phyloP scores from a whole-genome alignment of 1,140 invertebrate species.

The Eufriesea mexicana region DNA sequence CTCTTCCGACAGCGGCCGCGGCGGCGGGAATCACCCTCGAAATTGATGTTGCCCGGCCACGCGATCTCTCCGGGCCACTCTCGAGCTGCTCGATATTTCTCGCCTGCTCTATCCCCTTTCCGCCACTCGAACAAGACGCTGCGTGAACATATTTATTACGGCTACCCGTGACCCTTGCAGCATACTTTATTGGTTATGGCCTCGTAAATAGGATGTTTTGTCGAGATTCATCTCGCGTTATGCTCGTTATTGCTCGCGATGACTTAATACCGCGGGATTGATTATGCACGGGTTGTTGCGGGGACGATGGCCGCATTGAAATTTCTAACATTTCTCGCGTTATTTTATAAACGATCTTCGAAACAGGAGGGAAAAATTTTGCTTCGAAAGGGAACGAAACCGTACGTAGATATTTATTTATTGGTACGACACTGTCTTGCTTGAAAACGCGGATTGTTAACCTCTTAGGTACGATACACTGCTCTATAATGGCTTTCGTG shows the following conservation, averaged over 20 bases:
- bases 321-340: background rate
- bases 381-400: too few relatives aligned
- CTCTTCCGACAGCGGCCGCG: too few relatives aligned
- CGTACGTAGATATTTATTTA: too few relatives aligned
- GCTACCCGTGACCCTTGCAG: conserved; percentile 4
- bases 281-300: background rate
- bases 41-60: conserved; percentile 60
- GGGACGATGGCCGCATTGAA: background rate
- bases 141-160: conserved; percentile 17
- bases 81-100: conserved; percentile 53
- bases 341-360: too few relatives aligned
- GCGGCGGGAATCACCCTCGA: conserved; percentile 53
- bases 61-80: conserved; percentile 46
- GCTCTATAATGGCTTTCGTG: too few relatives aligned
- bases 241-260: background rate
- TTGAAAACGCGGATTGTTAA: too few relatives aligned
- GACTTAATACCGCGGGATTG: conserved; percentile 10
- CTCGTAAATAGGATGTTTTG: conserved; percentile 18
- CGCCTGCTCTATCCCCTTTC: conserved; percentile 13
- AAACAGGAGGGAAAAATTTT: too few relatives aligned
- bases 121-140: conserved; percentile 10
- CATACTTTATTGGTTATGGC: conserved; percentile 15
- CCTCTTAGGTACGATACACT: too few relatives aligned
- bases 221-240: conserved; percentile 17
- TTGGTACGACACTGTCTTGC: too few relatives aligned